Evolutionary conservation across 1,140 invertebrate genomes (phyloP).

Genomic region (Heliconius eleuchia): DNA sequence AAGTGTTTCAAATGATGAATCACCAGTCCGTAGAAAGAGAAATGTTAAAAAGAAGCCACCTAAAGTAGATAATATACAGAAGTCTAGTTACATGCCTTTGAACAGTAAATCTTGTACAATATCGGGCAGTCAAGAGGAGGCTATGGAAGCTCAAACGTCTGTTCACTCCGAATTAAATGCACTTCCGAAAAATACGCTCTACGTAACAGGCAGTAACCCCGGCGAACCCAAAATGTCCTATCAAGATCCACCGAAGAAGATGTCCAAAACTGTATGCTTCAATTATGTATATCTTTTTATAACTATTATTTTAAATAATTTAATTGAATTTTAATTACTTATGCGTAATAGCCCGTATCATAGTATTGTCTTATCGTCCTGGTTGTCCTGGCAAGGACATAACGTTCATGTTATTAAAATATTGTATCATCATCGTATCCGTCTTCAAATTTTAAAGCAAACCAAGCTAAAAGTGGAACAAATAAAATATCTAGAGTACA

Average conservation of each 20-base stretch:
- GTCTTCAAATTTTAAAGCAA: too few species aligned
- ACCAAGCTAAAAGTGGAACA: too few species aligned
- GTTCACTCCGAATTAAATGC: constrained; percentile 71
- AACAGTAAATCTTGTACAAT: constrained; percentile 70
- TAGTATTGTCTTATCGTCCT: too few species aligned
- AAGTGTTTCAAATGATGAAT: constrained; percentile 68
- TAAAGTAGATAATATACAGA: constrained; percentile 40
- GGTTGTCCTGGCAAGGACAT: too few species aligned
- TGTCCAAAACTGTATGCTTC: constrained; percentile 63
- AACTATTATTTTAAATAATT: neutral
- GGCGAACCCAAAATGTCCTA: constrained; percentile 76
- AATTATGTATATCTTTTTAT: constrained; percentile 11
- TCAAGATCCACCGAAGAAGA: constrained; percentile 70
- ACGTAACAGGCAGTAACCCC: constrained; percentile 73
- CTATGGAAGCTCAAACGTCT: constrained; percentile 52
- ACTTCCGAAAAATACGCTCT: constrained; percentile 63
- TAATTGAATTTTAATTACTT: neutral
- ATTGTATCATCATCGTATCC: too few species aligned
- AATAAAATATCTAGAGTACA: too few species aligned
- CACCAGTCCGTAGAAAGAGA: constrained; percentile 54
- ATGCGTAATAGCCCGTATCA: neutral
- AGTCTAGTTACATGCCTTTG: constrained; percentile 56
- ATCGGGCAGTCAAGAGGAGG: constrained; percentile 52
- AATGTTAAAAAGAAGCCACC: constrained; percentile 40
- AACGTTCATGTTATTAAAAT: too few species aligned